phyloP scores from a whole-genome alignment of 92 coral and sea anemone species.

The Pocillopora grandis region DNA sequence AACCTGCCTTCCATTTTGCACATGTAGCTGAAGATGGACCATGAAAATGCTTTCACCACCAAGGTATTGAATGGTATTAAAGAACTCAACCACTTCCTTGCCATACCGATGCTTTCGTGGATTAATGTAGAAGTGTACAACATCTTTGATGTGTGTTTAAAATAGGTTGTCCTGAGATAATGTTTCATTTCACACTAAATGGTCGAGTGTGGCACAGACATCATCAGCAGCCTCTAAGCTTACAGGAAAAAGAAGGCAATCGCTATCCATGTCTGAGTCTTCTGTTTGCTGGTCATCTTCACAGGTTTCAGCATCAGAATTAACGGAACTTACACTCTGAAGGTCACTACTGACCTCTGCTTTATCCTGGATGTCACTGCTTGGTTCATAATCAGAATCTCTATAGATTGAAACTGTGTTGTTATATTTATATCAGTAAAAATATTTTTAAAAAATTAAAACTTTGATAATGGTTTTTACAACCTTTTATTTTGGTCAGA shows the following conservation, averaged over 20 bases:
- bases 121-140: constrained; percentile 23
- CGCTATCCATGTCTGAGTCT: constrained; percentile 56
- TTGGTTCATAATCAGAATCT: constrained; percentile 28
- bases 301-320: constrained; percentile 22
- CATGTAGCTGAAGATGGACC: constrained; percentile 61
- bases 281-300: constrained; percentile 31
- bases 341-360: constrained; percentile 28
- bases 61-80: constrained; percentile 58
- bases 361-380: constrained; percentile 18
- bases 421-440: constrained; percentile 15
- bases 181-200: constrained; percentile 36
- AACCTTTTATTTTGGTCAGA: constrained; percentile 20
- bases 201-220: constrained; percentile 58
- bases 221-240: constrained; percentile 57
- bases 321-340: constrained; percentile 28
- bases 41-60: constrained; percentile 66
- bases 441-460: not conserved
- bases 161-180: constrained; percentile 46
- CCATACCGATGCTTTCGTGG: constrained; percentile 51
- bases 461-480: not conserved
- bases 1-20: constrained; percentile 57
- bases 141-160: constrained; percentile 46
- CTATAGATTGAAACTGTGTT: constrained; percentile 16
- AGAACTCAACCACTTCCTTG: constrained; percentile 54
- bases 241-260: constrained; percentile 47